phyloP scores from a whole-genome alignment of 2,113 vertebrate species.

The Otolemur garnettii region DNA sequence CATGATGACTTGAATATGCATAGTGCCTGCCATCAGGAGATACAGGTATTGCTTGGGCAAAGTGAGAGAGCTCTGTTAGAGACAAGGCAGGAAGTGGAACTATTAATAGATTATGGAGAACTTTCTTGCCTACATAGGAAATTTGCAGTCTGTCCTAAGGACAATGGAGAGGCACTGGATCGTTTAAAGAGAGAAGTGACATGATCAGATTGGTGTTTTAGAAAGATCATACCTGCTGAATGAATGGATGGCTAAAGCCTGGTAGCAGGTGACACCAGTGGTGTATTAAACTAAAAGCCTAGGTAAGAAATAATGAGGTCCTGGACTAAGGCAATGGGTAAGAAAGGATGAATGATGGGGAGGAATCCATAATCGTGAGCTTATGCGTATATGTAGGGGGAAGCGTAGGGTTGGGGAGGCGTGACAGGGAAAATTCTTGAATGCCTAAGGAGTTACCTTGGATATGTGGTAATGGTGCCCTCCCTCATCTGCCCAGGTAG shows the following conservation, averaged over 20 bases:
- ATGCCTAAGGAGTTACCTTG: not conserved
- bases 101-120: too few relatives aligned
- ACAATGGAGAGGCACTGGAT: not conserved
- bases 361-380: not conserved
- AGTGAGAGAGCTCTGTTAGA: not conserved
- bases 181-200: not conserved
- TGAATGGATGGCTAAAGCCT: not conserved
- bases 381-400: not conserved
- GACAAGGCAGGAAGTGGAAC: not conserved
- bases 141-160: not conserved
- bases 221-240: not conserved
- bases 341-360: not conserved
- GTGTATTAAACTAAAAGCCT: not conserved
- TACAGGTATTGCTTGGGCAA: not conserved
- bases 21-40: not conserved
- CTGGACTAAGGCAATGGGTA: not conserved
- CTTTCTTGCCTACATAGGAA: not conserved
- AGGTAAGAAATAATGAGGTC: not conserved
- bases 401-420: not conserved
- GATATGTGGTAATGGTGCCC: not conserved
- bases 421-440: not conserved
- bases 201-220: not conserved
- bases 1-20: not conserved
- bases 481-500: not conserved
- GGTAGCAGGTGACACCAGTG: not conserved